These are phyloP conservation scores for Stenotaenia linearis DNA, from an alignment of 2,888 invertebrate genomes.

Conservation along the genomic window DNA sequence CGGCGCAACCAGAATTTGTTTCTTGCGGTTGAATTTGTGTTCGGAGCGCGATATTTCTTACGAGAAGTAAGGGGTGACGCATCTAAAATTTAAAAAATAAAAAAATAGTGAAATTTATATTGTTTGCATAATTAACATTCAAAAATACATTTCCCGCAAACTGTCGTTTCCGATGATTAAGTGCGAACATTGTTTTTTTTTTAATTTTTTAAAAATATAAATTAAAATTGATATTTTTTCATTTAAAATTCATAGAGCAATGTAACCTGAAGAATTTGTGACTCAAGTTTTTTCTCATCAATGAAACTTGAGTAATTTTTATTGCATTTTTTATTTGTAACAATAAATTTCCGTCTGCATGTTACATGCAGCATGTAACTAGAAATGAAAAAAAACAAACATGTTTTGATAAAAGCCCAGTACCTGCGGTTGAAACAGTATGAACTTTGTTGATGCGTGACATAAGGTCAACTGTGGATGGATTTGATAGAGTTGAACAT, in stretches of 20 bases:
- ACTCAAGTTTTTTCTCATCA: not conserved
- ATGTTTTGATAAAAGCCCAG: too few relatives aligned
- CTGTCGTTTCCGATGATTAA: too few relatives aligned
- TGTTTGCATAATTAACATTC: not conserved
- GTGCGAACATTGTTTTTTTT: not conserved
- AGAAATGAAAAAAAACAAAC: too few relatives aligned
- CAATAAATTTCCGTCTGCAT: too few relatives aligned
- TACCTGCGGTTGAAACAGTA: not conserved
- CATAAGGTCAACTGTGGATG: not conserved
- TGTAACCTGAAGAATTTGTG: not conserved
- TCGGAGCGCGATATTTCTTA: constrained; percentile 20
- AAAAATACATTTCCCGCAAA: too few relatives aligned
- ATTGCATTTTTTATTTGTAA: not conserved
- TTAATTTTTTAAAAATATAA: not conserved
- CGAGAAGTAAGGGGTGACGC: constrained; percentile 20
- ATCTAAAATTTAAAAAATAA: too few relatives aligned
- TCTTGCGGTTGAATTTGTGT: constrained; percentile 13
- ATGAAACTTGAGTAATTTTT: not conserved
- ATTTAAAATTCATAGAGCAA: not conserved
- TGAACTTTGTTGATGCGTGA: not conserved
- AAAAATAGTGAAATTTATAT: not conserved
- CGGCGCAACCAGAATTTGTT: constrained; percentile 8
- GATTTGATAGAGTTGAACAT: not conserved
- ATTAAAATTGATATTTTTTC: not conserved
- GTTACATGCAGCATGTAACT: too few relatives aligned